Evolutionary conservation across 2,888 invertebrate genomes (phyloP), one percentile per base, ranked within the genome.

Genomic region (Diachrysia chrysitis): DNA sequence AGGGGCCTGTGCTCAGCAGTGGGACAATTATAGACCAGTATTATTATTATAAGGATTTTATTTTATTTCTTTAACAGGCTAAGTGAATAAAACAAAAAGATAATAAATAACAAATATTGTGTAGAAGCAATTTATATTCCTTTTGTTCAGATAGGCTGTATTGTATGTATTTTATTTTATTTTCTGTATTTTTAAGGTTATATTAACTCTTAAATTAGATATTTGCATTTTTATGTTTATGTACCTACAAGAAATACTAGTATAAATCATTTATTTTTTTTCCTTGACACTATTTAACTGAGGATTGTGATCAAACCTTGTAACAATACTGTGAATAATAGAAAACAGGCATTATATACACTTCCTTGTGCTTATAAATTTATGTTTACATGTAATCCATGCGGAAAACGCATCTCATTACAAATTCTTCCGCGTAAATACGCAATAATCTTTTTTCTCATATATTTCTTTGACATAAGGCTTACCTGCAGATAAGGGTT

Each of bases 401-500:
- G 66, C 73, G 73, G 68, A 73, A 78, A 59, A 59, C 66, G 75
- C 69, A 79, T 76, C 67, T 68, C 60, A 70, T 77, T 77, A 76
- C 29, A 58, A 54, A 70, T 57, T 63, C 73, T 73, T 68, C 71
- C 58, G 65, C 62, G 68, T 59, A 35, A 46, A 67, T 14, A n/a
- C 46, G 66, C 7, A 66, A 58, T 54, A 63, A 46, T 61, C 21
- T 42, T 48, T 56, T 59, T 51, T 69, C 67, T 56, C 62, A 72
- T 78, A 74, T 3, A 25, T 3, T 25, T 25, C n/a, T n/a, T n/a
- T n/a, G n/a, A 79, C 69, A 60, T 78, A 76, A 75, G 71, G 21
- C 54, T 66, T 88, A 97, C 97, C 96, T 97, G 97, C 71, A 98
- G 93, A 88, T 97, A 98, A 1, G 98, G 98, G 93, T 98, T 98